Percentiles rank a stretch among this genome's conserved stretches.
Evolutionary conservation across 2,797 vertebrate species (phyloP).

Genomic region (Sebastes taczanowskii): DNA sequence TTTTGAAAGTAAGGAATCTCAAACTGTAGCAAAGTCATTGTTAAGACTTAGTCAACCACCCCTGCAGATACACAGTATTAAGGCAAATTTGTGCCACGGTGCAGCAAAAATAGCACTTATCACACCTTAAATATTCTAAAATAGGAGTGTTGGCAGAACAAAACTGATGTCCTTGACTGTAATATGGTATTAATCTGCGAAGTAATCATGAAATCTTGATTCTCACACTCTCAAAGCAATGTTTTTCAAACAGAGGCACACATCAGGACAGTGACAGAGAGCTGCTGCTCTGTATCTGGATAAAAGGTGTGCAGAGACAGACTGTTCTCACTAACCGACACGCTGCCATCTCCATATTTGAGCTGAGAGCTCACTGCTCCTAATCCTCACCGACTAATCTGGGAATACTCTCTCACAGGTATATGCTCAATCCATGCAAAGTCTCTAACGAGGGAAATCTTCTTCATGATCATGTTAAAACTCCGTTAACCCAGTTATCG

Average conservation of each 20-base stretch:
- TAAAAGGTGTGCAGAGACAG: slow-evolving; percentile 16
- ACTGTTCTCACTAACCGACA: slow-evolving; percentile 6
- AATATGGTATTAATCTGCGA: not conserved
- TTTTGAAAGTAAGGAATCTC: not conserved
- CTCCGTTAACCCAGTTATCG: slow-evolving; percentile 36
- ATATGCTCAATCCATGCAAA: slow-evolving; percentile 17
- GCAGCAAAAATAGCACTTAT: slow-evolving; percentile 14
- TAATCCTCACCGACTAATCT: slow-evolving; percentile 57
- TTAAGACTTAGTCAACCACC: not conserved
- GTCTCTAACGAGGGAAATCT: slow-evolving; percentile 29
- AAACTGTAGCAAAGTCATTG: not conserved
- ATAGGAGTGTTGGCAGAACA: not conserved
- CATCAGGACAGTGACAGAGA: slow-evolving; percentile 8
- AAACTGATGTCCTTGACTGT: slow-evolving; percentile 21
- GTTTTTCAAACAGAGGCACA: not conserved
- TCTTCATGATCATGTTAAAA: slow-evolving; percentile 18
- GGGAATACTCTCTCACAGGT: slow-evolving; percentile 45
- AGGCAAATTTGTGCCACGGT: not conserved
- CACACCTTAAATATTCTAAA: slow-evolving; percentile 26
- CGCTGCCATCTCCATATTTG: slow-evolving; percentile 14
- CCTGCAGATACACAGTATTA: slow-evolving; percentile 8
- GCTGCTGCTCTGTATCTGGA: not conserved
- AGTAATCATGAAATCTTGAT: not conserved
- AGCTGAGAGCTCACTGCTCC: slow-evolving; percentile 23
- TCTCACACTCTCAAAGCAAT: not conserved